Percentiles rank a stretch among this genome's conserved stretches.
phyloP scores from a whole-genome alignment of 2,797 vertebrate genomes.

The Premnoplex brunnescens region DNA sequence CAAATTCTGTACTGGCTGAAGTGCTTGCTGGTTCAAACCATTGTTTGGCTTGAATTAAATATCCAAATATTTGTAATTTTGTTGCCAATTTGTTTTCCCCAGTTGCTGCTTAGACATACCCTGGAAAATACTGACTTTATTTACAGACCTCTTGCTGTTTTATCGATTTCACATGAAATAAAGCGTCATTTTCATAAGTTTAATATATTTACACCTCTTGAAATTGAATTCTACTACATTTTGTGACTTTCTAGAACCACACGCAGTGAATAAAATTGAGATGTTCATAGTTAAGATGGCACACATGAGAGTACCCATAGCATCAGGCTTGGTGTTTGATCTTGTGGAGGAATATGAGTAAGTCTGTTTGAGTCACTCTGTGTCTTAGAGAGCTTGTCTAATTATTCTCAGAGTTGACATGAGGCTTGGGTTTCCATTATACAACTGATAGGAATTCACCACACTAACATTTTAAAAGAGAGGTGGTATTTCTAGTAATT shows the following conservation, averaged over 20 bases:
- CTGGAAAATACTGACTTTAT: not conserved
- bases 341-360: not conserved
- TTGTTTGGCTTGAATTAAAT: slow-evolving; percentile 12
- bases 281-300: not conserved
- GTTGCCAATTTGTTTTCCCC: not conserved
- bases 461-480: not conserved
- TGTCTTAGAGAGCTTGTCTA: not conserved
- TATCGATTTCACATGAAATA: not conserved
- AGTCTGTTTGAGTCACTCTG: not conserved
- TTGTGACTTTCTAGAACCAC: not conserved
- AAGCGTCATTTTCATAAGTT: not conserved
- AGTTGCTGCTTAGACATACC: not conserved
- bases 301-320: not conserved
- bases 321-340: not conserved
- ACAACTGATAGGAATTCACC: not conserved
- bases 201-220: slow-evolving; percentile 1
- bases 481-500: not conserved
- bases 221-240: not conserved
- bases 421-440: not conserved
- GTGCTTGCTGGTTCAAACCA: not conserved
- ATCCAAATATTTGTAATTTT: slow-evolving; percentile 44
- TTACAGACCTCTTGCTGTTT: not conserved
- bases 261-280: not conserved
- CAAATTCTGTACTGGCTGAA: not conserved
- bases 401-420: slow-evolving; percentile 8